These are phyloP conservation scores for Myrmecobius fasciatus DNA, from an alignment of 2,113 vertebrate genomes.

Conservation along the genomic window DNA sequence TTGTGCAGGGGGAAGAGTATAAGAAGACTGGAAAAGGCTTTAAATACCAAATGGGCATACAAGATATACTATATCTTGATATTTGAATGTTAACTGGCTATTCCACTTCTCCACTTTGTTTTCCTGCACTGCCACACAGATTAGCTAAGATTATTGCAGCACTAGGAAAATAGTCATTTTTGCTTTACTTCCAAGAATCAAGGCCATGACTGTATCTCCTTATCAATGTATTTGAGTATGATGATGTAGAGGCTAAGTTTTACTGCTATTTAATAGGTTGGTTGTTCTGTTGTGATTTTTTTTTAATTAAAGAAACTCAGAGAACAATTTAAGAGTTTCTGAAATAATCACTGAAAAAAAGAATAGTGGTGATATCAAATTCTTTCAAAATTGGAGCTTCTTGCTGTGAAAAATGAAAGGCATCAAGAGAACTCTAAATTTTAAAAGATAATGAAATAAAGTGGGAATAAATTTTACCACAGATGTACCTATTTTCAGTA, in stretches of 20 bases:
- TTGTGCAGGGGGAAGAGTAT: background rate
- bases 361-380: slow-evolving; percentile 43
- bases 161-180: slow-evolving; percentile 46
- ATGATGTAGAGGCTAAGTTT: slow-evolving; percentile 49
- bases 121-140: slow-evolving; percentile 36
- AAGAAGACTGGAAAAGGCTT: background rate
- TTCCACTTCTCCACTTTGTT: background rate
- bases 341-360: slow-evolving; percentile 70
- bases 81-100: background rate
- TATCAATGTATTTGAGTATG: slow-evolving; percentile 30
- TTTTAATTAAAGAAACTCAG: slow-evolving; percentile 59
- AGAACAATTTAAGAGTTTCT: slow-evolving; percentile 51
- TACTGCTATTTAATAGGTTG: slow-evolving; percentile 27
- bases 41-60: background rate
- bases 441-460: background rate
- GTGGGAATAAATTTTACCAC: background rate
- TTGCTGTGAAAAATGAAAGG: background rate
- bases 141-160: slow-evolving; percentile 23
- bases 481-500: slow-evolving; percentile 58
- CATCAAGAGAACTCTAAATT: background rate
- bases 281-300: slow-evolving; percentile 38
- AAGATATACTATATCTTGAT: background rate
- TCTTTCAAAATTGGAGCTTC: slow-evolving; percentile 54
- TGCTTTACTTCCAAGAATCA: slow-evolving; percentile 61
- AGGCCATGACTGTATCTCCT: slow-evolving; percentile 40